phyloP scores from a whole-genome alignment of 2,888 invertebrate genomes.

The Erebia ligea region DNA sequence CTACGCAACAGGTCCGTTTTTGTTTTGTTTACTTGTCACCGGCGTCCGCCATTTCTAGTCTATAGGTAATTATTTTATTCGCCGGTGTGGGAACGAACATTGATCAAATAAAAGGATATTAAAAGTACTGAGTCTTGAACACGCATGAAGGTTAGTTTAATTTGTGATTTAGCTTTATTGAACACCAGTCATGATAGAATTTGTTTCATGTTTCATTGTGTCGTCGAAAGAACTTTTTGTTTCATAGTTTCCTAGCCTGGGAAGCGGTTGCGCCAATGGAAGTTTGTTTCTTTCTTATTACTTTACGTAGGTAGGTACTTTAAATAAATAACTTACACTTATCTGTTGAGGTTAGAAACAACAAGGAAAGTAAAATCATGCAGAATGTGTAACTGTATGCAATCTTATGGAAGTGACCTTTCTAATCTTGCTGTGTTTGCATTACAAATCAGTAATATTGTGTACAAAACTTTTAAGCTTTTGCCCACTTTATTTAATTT shows the following conservation, averaged over 20 bases:
- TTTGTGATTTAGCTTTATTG: slow-evolving; percentile 15
- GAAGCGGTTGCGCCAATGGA: slow-evolving; percentile 12
- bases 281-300: slow-evolving; percentile 5
- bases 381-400: slow-evolving; percentile 3
- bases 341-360: slow-evolving; percentile 18
- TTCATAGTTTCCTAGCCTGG: neutral
- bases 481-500: neutral
- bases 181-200: slow-evolving; percentile 21
- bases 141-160: slow-evolving; percentile 23
- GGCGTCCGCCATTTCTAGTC: slow-evolving; percentile 84
- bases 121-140: slow-evolving; percentile 26
- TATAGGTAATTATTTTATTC: slow-evolving; percentile 62
- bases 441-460: slow-evolving; percentile 21
- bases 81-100: slow-evolving; percentile 62
- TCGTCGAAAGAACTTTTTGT: slow-evolving; percentile 39
- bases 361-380: slow-evolving; percentile 16
- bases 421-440: slow-evolving; percentile 18
- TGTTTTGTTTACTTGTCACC: slow-evolving; percentile 85
- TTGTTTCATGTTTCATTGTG: slow-evolving; percentile 20
- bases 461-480: neutral
- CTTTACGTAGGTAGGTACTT: neutral
- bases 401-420: slow-evolving; percentile 23
- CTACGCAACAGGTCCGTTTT: slow-evolving; percentile 84
- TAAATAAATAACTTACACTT: neutral
- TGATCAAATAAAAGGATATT: slow-evolving; percentile 23